Evolutionary conservation across 2,888 invertebrate genomes (phyloP).

Genomic region (Thalpophila matura): DNA sequence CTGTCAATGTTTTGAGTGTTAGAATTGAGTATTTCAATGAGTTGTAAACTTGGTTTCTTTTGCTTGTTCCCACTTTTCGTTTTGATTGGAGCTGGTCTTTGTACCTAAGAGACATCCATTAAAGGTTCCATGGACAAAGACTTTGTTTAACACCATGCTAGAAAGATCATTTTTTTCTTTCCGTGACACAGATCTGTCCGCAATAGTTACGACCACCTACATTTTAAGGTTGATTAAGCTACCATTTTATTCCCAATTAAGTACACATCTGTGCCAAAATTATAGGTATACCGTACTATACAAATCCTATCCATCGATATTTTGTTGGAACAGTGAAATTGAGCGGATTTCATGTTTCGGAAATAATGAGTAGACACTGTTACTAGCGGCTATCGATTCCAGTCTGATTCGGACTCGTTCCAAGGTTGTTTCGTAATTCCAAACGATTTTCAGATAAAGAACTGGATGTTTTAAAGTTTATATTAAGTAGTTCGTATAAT

Average conservation of each 20-base stretch:
- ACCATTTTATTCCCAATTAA: constrained; percentile 3
- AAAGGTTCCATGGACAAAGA: neutral
- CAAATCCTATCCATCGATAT: constrained; percentile 45
- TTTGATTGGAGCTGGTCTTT: constrained; percentile 15
- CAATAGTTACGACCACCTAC: neutral
- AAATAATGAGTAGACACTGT: constrained; percentile 40
- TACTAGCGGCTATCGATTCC: constrained; percentile 33
- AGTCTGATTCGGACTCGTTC: neutral
- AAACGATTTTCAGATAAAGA: neutral
- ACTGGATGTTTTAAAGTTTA: neutral
- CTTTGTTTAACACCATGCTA: neutral
- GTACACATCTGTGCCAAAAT: constrained; percentile 4
- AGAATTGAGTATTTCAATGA: constrained; percentile 47
- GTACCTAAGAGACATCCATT: neutral
- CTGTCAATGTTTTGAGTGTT: constrained; percentile 43
- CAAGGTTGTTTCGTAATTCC: constrained; percentile 8
- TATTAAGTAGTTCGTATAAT: too few species aligned
- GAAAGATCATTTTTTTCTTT: neutral
- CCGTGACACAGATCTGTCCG: neutral
- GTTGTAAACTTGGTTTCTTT: constrained; percentile 41
- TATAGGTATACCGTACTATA: constrained; percentile 3
- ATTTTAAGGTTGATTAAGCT: constrained; percentile 9
- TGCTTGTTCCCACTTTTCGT: neutral
- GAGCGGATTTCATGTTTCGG: constrained; percentile 39
- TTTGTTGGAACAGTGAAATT: constrained; percentile 20